Base-by-base conservation (phyloP, 2,113 vertebrate species). In the Dicaeum eximium region DNA sequence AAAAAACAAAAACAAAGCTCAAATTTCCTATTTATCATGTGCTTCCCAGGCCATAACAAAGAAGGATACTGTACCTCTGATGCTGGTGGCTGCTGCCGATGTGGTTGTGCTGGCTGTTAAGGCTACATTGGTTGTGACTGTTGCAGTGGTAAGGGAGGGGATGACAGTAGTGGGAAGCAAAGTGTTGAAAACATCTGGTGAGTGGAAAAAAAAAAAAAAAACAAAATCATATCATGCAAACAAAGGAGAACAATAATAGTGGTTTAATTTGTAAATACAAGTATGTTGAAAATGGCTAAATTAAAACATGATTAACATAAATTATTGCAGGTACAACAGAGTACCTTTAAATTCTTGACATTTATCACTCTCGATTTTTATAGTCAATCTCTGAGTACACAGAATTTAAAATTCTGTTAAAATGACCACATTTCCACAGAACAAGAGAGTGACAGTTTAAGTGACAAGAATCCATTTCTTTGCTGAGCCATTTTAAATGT, bases 141-240 rank as follows among this genome's bases (percentile, higher is more conserved):
- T 98, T 98, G 98, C 98, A 98, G 98, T 98, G 98, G 99, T 98
- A 98, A 98, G 99, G 97, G 98, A 98, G 98, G 98, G 98, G 98
- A 98, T 98, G 97, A 98, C 99, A 99, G 98, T 99, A 98, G 98
- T 98, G 98, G 99, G 97, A 98, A 98, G 98, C 98, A 98, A 98
- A 98, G 98, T 99, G 98, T 98, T 99, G 98, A 99, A 99, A 98
- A 96, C 98, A 98, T 99, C 99, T 99, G 99, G 99, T 98, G 98
- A 98, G 98, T 98, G 98, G 98, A 98, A 99, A 98, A 98, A 98
- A 98, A 23, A 70, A 48, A 17, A 61, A 95, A 98, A 97, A 97
- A 98, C 94, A 98, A 98, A 98, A 98, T 98, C 97, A 98, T 98
- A 98, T 98, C 97, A 98, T 98, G 98, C 97, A 98, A 98, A 98